Evolutionary conservation across 2,888 invertebrate genomes (phyloP), one percentile per base, ranked within the genome.

Genomic region (Drosophila kanekoi): DNA sequence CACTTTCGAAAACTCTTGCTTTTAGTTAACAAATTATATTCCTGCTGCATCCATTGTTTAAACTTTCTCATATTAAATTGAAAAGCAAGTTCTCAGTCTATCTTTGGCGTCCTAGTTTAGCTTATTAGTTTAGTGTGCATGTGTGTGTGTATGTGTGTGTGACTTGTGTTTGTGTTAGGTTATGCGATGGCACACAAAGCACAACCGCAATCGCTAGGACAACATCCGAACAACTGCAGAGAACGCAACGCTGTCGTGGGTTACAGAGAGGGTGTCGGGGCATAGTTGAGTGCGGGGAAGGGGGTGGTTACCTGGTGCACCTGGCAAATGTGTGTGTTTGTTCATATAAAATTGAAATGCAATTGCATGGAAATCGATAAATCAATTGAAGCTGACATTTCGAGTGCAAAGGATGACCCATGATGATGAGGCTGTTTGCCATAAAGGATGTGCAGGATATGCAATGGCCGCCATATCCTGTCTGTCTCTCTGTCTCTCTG

Each of bases 341-440:
- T 71, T 58, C 74, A 65, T 77, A 69, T 72, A 63, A 79, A 86
- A 69, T 83, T 61, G 65, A 65, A 75, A 79, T 72, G 60, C 79
- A 73, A 75, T 75, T 79, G 62, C 47, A 48, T 52, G 56, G 52
- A 73, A 84, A 89, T 86, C 89, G 79, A 86, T 86, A 79, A 74
- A 76, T 78, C 78, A 84, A 79, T 77, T 72, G 66, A 48, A 65
- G 59, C 41, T 69, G 66, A 67, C 80, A 79, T 64, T 62, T 67
- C 35, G 23, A 72, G 61, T 47, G 60, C 47, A 57, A 35, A 35
- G 57, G 9, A 41, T 32, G 40, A 40, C 28, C 32, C 14, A 35
- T 35, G 41, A 60, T 65, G 72, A 72, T 70, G 65, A 64, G 54
- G 33, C 37, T 38, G 43, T 16, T 23, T 20, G 35, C 38, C 37